These are phyloP conservation scores for Herpetotheres cachinnans DNA, from an alignment of 2,113 vertebrate species.

Conservation along the genomic window DNA sequence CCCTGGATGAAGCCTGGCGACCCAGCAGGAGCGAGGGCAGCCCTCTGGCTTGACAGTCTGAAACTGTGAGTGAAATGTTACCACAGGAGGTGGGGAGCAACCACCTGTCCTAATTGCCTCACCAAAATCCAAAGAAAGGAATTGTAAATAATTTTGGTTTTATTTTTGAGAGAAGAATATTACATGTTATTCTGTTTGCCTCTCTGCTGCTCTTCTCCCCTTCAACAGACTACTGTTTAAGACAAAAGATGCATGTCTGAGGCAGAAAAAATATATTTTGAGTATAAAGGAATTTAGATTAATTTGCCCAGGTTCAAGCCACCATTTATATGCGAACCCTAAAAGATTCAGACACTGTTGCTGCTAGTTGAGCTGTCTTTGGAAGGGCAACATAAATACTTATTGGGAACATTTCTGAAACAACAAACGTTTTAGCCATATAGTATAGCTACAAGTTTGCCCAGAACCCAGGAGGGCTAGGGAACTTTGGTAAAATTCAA, in stretches of 20 bases:
- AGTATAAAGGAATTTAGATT: background rate
- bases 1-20: background rate
- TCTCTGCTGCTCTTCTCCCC: background rate
- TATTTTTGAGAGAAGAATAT: background rate
- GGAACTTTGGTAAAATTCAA: background rate
- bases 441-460: background rate
- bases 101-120: background rate
- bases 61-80: background rate
- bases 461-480: background rate
- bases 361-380: background rate
- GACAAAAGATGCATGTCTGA: background rate
- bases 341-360: background rate
- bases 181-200: background rate
- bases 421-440: rapidly evolving
- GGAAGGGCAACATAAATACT: background rate
- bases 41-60: background rate
- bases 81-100: background rate
- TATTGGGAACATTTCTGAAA: background rate
- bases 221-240: background rate
- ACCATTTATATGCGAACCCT: background rate
- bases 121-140: background rate
- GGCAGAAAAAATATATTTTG: background rate
- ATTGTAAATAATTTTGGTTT: background rate
- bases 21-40: background rate
- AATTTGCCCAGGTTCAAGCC: background rate